Base-by-base conservation (phyloP, 2,797 vertebrate species). In the Lerista edwardsae region DNA sequence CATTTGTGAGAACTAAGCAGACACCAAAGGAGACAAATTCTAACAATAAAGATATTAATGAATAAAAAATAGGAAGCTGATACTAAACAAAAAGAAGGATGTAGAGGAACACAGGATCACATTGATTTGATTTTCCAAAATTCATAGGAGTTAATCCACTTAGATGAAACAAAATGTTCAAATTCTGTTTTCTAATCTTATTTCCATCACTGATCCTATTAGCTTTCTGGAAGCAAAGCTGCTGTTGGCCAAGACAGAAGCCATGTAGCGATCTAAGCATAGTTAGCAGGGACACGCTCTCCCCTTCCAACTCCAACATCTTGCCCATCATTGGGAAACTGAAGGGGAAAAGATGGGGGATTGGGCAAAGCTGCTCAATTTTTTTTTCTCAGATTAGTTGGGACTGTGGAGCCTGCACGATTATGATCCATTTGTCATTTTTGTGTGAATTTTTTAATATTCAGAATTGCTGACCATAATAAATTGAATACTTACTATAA, bases 81-180 rank as follows among this genome's bases (percentile, higher is more conserved):
- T 93, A 90, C 65, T 88, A 83, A 93, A 91, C 91, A 93, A 89
- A 68, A 78, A 57, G 47, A 78, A 57, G 47, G 71, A 88, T 74
- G 88, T 90, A 83, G 84, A 86, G 91, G 64, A 71, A 14, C 12
- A 67, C 75, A 64, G 39, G 64, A 84, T 41, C 0, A 0, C 67
- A 41, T 27, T 77, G n/a, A 82, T 90, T 80, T 86, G 79, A 80
- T 82, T 80, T 77, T 82, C 82, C 85, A 61, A 86, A 84, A 82
- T 55, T 55, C 71, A 61, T 73, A 57, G 17, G 47, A 87, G 41
- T 83, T 93, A 94, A 94, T 90, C 90, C 86, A 80, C 88, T 93
- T 88, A 90, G 82, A 85, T 91, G 80, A 94, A 93, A 94, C 89
- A 91, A 92, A 94, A 90, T 93, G 91, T 92, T 92, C 91, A 82